A percentile compares a stretch with the other conserved stretches of the same genome.
These are phyloP conservation scores for Holacanthus passer DNA, from an alignment of 2,113 vertebrate species.

Conservation along the genomic window DNA sequence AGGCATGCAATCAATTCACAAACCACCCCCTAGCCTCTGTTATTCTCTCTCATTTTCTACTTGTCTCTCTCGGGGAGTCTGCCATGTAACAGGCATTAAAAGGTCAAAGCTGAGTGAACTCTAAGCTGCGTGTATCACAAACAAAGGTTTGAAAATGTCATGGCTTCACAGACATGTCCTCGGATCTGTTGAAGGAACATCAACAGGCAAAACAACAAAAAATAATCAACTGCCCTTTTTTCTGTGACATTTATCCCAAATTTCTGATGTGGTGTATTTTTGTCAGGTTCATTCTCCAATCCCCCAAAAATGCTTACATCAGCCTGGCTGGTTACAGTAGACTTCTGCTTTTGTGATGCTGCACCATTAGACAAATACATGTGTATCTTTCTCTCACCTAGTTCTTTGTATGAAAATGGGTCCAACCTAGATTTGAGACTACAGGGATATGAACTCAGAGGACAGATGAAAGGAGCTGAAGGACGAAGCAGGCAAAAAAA, in stretches of 20 bases:
- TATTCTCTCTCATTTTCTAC: slow-evolving; percentile 36
- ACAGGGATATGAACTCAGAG: slow-evolving; percentile 75
- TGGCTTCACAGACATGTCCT: slow-evolving; percentile 49
- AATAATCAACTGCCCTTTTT: slow-evolving; percentile 38
- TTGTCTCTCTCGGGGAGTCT: slow-evolving; percentile 42
- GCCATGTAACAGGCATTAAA: slow-evolving; percentile 66
- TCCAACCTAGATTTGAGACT: slow-evolving; percentile 80
- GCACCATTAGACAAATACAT: slow-evolving; percentile 39
- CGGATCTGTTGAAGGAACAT: slow-evolving; percentile 51
- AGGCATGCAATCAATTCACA: slow-evolving; percentile 57
- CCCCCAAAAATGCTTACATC: slow-evolving; percentile 38
- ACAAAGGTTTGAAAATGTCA: slow-evolving; percentile 75
- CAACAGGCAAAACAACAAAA: slow-evolving; percentile 34
- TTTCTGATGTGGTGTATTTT: slow-evolving; percentile 11
- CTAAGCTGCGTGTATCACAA: slow-evolving; percentile 43
- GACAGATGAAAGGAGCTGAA: slow-evolving; percentile 77
- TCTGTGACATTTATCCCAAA: slow-evolving; percentile 38
- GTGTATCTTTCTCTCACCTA: slow-evolving; percentile 38
- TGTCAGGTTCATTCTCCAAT: slow-evolving; percentile 17
- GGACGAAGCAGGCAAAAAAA: slow-evolving; percentile 63
- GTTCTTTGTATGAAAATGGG: slow-evolving; percentile 71
- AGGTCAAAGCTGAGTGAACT: slow-evolving; percentile 74
- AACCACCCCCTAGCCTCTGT: slow-evolving; percentile 30
- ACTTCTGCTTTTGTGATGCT: slow-evolving; percentile 39
- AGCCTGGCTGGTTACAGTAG: slow-evolving; percentile 40